Evolutionary conservation across 1,140 invertebrate genomes (phyloP).

Genomic region (Dinoponera quadriceps): DNA sequence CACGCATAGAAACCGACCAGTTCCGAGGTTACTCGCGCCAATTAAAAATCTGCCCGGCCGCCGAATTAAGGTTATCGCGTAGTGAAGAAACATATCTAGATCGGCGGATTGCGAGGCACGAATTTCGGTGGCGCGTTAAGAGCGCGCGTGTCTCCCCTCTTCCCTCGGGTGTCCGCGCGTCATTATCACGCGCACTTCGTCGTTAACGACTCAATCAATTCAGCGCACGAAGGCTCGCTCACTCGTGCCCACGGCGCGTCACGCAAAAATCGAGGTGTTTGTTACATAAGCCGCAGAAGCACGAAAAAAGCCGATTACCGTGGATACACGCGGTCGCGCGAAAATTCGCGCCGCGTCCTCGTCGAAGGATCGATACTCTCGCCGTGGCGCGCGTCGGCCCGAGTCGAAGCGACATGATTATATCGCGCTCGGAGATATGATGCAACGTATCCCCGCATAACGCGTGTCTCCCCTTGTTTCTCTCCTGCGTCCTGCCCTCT

Average conservation of each 20-base stretch:
- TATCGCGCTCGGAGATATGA: constrained; percentile 45
- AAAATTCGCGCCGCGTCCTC: constrained; percentile 39
- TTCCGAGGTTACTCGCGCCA: too few relatives aligned
- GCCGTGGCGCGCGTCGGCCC: constrained; percentile 24
- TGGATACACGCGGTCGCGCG: not conserved
- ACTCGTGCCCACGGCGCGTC: constrained; percentile 1
- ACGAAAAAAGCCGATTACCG: constrained; percentile 50
- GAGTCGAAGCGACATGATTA: constrained; percentile 62
- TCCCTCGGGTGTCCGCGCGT: not conserved
- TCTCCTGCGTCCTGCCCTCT: not conserved
- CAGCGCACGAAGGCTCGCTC: constrained; percentile 21
- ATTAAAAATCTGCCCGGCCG: too few relatives aligned
- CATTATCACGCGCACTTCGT: constrained; percentile 29
- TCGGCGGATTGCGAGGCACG: not conserved
- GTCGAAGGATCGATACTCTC: constrained; percentile 60
- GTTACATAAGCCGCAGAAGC: constrained; percentile 14
- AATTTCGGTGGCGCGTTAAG: constrained; percentile 17
- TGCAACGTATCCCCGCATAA: constrained; percentile 64
- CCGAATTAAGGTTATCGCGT: too few relatives aligned
- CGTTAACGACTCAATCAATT: constrained; percentile 49
- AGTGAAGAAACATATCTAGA: not conserved
- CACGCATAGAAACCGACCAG: too few relatives aligned
- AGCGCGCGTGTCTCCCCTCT: too few relatives aligned
- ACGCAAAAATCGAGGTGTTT: constrained; percentile 1
- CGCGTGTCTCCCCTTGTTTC: constrained; percentile 55